Evolutionary conservation across 2,888 invertebrate species (phyloP), one percentile per base, ranked within the genome.

Genomic region (Clusia tigrina): DNA sequence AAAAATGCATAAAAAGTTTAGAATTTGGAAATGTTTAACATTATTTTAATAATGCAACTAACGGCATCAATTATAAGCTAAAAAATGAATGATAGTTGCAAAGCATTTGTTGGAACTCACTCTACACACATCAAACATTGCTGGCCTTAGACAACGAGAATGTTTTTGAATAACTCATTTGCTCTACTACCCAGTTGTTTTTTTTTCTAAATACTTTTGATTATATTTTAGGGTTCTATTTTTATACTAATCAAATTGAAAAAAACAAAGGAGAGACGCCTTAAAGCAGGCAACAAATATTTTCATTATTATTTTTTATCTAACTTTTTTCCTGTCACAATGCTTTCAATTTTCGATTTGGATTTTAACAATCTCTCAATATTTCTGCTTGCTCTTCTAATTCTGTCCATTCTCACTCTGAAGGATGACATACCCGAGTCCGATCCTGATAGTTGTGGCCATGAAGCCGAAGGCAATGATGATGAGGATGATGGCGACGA

Each of bases 371-470:
- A 9, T 32, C 6, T 32, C 32, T 32, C 12, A 32, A 32, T 32
- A 9, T 32, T 32, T 32, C 32, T 32, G 32, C 12, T 42, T 6
- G 9, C n/a, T 32, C 6, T 32, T 32, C 6, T 32, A 9, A 9
- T 32, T 12, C 32, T 5, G 12, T 32, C 32, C 32, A 32, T 32
- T 12, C 32, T 32, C 12, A 37, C 20, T 54, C 12, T 37, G 59
- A 65, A 83, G 82, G 83, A 83, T 67, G 84, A 83, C 64, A 83
- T 84, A 67, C 82, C 81, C 9, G 83, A 84, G 70, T 84, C 84
- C 60, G 83, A 82, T 73, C 82, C 81, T 46, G 83, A 84, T 68
- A 83, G 83, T 61, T 84, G 82, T 72, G 79, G 77, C 38, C 80
- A 82, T 60, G 83, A 79, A 59, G 81, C 72, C 10, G 82, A 82